phyloP scores from a whole-genome alignment of 2,797 vertebrate species.

The Meda fulgida region DNA sequence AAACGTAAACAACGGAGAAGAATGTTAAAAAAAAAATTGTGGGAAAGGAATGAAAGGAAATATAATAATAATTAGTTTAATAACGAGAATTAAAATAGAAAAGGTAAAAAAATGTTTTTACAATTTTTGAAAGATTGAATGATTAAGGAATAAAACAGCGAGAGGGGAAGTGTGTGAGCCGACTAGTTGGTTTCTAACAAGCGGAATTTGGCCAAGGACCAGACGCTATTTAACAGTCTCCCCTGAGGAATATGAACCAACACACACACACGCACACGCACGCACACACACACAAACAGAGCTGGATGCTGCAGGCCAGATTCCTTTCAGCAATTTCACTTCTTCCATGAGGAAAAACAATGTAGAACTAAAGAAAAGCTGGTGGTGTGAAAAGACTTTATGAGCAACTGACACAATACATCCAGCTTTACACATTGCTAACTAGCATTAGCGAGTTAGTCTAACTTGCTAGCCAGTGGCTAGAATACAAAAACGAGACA shows the following conservation, averaged over 20 bases:
- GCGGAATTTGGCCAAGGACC: slow-evolving; percentile 64
- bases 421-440: neutral
- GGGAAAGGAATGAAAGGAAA: neutral
- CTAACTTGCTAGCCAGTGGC: too few species aligned
- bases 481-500: neutral
- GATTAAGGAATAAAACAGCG: slow-evolving; percentile 1
- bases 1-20: slow-evolving; percentile 12
- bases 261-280: slow-evolving; percentile 29
- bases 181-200: slow-evolving; percentile 41
- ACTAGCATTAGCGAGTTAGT: neutral
- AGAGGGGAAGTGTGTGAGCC: slow-evolving; percentile 25
- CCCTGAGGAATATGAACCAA: slow-evolving; percentile 18
- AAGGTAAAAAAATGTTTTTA: neutral
- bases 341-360: slow-evolving; percentile 54
- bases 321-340: slow-evolving; percentile 74
- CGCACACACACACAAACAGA: slow-evolving; percentile 19
- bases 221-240: slow-evolving; percentile 51
- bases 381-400: neutral
- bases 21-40: neutral
- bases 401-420: neutral
- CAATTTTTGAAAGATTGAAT: too few species aligned
- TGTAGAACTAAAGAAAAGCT: slow-evolving; percentile 9
- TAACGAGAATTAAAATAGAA: neutral
- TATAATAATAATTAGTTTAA: too few species aligned
- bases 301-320: slow-evolving; percentile 64